Conservation (phyloP, 2,888 invertebrate genomes). For the Allolobophora icterica region DNA sequence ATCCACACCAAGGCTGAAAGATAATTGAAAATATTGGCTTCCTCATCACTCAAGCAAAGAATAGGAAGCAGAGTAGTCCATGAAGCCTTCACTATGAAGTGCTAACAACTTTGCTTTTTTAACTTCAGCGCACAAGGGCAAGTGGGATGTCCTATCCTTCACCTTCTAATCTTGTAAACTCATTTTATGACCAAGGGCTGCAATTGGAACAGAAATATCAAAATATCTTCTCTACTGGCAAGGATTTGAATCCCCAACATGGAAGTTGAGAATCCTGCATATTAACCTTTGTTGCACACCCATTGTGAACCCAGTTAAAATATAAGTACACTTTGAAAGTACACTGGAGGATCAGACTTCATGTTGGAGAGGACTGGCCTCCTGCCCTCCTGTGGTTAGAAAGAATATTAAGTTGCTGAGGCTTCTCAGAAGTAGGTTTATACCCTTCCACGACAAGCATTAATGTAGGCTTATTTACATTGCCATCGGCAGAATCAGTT, state of each 20-base stretch:
- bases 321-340: too few relatives aligned
- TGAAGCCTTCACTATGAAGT: neutral
- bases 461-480: neutral
- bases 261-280: neutral
- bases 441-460: neutral
- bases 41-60: neutral
- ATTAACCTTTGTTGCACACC: neutral
- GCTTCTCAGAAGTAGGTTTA: neutral
- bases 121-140: neutral
- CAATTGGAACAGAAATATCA: neutral
- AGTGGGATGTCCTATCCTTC: neutral
- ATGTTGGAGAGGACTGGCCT: too few relatives aligned
- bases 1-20: neutral
- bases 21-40: neutral
- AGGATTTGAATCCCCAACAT: neutral
- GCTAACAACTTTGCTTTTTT: neutral
- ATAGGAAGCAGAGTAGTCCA: neutral
- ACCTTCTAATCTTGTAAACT: neutral
- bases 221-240: neutral
- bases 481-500: neutral
- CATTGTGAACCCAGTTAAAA: too few relatives aligned
- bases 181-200: neutral
- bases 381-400: neutral
- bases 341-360: too few relatives aligned
- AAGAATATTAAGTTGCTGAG: too few relatives aligned